Evolutionary conservation across 2,888 invertebrate genomes (phyloP).

Genomic region (Ceratothoa steindachneri): DNA sequence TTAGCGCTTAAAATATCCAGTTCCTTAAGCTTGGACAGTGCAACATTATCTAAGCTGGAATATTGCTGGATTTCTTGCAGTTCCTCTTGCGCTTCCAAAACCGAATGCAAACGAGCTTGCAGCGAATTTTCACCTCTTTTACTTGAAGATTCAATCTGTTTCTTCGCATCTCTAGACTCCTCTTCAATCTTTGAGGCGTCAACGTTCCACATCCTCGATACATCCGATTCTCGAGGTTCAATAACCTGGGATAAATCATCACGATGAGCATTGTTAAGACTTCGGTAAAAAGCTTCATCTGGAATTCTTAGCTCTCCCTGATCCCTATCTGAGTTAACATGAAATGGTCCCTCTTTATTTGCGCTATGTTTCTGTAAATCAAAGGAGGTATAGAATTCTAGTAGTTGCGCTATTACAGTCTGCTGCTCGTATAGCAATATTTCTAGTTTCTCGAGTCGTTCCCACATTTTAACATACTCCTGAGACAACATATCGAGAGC

Average conservation of each 20-base stretch:
- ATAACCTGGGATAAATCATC: slow-evolving; percentile 55
- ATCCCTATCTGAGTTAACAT: slow-evolving; percentile 19
- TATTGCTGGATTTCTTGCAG: slow-evolving; percentile 69
- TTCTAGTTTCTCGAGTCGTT: slow-evolving; percentile 80
- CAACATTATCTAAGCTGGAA: slow-evolving; percentile 71
- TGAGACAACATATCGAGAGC: slow-evolving; percentile 83
- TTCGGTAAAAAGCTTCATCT: slow-evolving; percentile 81
- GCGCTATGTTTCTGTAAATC: slow-evolving; percentile 42
- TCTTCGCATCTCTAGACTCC: slow-evolving; percentile 16
- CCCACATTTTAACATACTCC: slow-evolving; percentile 92
- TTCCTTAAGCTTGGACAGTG: slow-evolving; percentile 73
- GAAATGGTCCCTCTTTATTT: slow-evolving; percentile 11
- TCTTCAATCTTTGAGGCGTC: neutral
- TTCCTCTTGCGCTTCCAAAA: slow-evolving; percentile 62
- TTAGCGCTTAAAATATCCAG: slow-evolving; percentile 71
- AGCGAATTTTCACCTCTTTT: slow-evolving; percentile 21
- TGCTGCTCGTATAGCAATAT: slow-evolving; percentile 80
- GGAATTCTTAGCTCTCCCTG: slow-evolving; percentile 57
- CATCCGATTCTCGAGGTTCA: slow-evolving; percentile 35
- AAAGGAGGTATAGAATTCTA: slow-evolving; percentile 67
- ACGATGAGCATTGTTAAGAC: slow-evolving; percentile 79
- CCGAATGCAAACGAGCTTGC: neutral
- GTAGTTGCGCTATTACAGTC: slow-evolving; percentile 79
- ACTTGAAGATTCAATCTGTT: slow-evolving; percentile 25
- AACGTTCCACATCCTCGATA: slow-evolving; percentile 25